Conservation (phyloP, 2,797 vertebrate species). For the Eulemur albifrons region DNA sequence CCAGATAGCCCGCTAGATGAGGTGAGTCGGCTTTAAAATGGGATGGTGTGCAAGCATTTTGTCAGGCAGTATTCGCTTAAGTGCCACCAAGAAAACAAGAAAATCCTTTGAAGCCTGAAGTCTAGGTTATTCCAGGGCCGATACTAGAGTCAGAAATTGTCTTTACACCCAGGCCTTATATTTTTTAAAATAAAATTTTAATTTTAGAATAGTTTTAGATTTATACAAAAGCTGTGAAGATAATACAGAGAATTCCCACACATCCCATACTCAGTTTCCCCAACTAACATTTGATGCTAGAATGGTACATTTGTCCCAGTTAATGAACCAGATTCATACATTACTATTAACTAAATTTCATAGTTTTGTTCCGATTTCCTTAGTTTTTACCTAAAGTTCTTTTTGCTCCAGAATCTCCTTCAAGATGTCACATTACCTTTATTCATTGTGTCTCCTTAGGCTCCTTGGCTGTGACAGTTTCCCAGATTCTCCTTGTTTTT, state of each 20-base stretch:
- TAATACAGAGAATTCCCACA: neutral
- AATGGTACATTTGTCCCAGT: neutral
- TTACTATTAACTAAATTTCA: neutral
- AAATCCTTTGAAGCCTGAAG: neutral
- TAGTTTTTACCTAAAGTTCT: neutral
- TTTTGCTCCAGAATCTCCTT: neutral
- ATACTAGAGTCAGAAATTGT: neutral
- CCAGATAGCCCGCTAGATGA: neutral
- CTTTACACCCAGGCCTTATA: neutral
- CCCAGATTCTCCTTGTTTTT: constrained; percentile 3
- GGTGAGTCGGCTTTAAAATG: neutral
- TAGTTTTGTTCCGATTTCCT: neutral
- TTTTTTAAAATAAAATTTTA: neutral
- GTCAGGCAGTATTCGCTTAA: neutral
- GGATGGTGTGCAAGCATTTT: neutral
- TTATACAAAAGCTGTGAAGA: neutral
- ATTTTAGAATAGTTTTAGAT: constrained; percentile 11
- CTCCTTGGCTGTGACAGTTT: neutral
- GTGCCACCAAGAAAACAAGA: neutral
- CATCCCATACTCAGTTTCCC: neutral
- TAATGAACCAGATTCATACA: neutral
- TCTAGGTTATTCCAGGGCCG: neutral
- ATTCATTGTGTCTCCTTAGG: neutral
- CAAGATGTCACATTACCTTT: neutral
- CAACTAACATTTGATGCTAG: neutral